Evolutionary conservation across 2,113 vertebrate species (phyloP).

Genomic region (Dendrocopos noguchii): DNA sequence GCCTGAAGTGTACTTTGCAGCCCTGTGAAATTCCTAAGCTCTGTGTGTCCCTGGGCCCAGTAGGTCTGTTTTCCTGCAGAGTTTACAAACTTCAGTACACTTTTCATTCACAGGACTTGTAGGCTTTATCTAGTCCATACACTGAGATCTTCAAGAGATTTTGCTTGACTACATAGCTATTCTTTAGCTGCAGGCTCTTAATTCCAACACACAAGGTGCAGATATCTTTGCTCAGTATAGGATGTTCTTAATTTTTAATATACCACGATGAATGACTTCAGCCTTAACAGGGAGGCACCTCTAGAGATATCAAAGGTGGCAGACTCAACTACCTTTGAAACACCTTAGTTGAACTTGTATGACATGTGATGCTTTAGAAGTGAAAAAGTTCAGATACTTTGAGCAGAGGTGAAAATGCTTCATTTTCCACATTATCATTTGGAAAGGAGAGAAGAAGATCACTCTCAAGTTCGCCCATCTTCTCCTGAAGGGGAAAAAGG

Average conservation of each 20-base stretch:
- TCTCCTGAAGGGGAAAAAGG: background rate
- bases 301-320: background rate
- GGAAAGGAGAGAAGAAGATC: background rate
- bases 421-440: background rate
- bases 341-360: background rate
- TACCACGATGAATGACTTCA: background rate
- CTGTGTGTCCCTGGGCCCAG: no score
- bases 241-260: background rate
- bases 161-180: background rate
- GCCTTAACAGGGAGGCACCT: background rate
- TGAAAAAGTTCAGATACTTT: background rate
- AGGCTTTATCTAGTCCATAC: background rate
- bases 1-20: background rate
- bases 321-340: background rate
- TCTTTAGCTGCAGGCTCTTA: background rate
- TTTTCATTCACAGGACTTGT: background rate
- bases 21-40: background rate
- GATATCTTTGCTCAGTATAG: background rate
- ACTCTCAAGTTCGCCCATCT: background rate
- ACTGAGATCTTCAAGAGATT: background rate
- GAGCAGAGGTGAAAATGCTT: background rate
- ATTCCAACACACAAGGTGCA: background rate
- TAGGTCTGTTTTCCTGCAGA: background rate
- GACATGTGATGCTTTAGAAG: background rate
- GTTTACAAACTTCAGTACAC: background rate